Evolutionary conservation across 2,113 vertebrate genomes (phyloP), one percentile per base, ranked within the genome.

Genomic region (Neodon shergylaensis): DNA sequence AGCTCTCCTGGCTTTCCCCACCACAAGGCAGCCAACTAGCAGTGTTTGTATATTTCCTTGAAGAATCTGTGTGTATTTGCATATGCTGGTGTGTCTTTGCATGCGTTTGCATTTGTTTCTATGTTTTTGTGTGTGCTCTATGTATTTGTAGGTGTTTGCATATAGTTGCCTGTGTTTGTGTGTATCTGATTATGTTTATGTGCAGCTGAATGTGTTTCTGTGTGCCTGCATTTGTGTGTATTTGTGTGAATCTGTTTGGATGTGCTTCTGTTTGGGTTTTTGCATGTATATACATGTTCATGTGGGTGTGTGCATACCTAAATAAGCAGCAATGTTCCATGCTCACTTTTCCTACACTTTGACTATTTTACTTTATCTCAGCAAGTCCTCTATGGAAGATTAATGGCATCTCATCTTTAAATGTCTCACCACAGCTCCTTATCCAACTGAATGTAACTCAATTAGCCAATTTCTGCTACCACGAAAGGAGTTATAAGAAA

Each of bases 401-500:
- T 16, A 95, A 90, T 47, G 82, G 77, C 31, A 85, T 61, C 28
- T 94, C 66, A 85, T 70, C 76, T 90, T 95, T 63, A 73, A 88
- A 74, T 58, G 42, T 26, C 93, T 87, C 12, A 19, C 54, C 10
- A 78, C 89, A 42, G 81, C 72, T 68, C 89, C 12, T 91, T 96
- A 94, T 87, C 72, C 95, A 77, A 89, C 13, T 36, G 10, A 92
- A 85, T 85, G 1, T 61, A 85, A 68, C 90, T 92, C n/a, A 79
- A 42, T 93, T 85, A 94, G 93, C 52, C 13, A n/a, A 31, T 65
- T 92, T 91, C 52, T 95, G 24, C 72, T 63, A 78, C 83, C 74
- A 82, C 14, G 86, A 68, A 91, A 73, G 63, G 86, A 81, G 21
- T 79, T 74, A 10, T 84, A 93, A 65, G 44, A 52, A 93, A 72